Evolutionary conservation across 1,140 invertebrate species (phyloP).

Genomic region (Aphelinus certus): DNA sequence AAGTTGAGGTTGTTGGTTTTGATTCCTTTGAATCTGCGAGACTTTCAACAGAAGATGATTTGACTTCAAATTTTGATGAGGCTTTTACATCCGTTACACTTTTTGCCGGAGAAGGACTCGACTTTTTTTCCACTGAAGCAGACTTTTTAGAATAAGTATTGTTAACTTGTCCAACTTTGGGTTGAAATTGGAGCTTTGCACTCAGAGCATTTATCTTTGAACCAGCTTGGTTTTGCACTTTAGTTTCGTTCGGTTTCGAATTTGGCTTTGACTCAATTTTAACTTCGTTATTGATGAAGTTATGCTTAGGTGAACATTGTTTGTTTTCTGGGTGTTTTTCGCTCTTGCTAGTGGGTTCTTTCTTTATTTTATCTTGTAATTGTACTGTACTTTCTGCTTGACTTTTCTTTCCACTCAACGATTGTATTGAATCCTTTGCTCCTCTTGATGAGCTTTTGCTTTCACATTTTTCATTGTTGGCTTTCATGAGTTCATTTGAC

Average conservation of each 20-base stretch:
- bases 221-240: constrained; percentile 46
- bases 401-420: constrained; percentile 8
- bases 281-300: constrained; percentile 48
- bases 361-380: constrained; percentile 19
- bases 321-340: constrained; percentile 28
- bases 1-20: neutral
- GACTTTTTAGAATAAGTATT: constrained; percentile 59
- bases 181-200: constrained; percentile 61
- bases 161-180: constrained; percentile 59
- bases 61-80: constrained; percentile 31
- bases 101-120: neutral
- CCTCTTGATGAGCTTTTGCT: constrained; percentile 19
- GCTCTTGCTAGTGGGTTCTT: constrained; percentile 2
- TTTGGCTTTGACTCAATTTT: constrained; percentile 46
- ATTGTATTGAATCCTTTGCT: neutral
- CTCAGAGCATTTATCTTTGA: constrained; percentile 63
- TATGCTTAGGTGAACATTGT: constrained; percentile 50
- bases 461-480: constrained; percentile 39
- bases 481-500: constrained; percentile 38
- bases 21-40: neutral
- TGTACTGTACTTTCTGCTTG: constrained; percentile 17
- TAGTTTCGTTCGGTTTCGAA: constrained; percentile 40
- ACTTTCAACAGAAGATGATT: constrained; percentile 3
- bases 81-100: constrained; percentile 36
- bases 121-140: constrained; percentile 50